A percentile compares a stretch with the other conserved stretches of the same genome.
These are phyloP conservation scores for Pedicia rivosa DNA, from an alignment of 2,888 invertebrate species.

Conservation along the genomic window DNA sequence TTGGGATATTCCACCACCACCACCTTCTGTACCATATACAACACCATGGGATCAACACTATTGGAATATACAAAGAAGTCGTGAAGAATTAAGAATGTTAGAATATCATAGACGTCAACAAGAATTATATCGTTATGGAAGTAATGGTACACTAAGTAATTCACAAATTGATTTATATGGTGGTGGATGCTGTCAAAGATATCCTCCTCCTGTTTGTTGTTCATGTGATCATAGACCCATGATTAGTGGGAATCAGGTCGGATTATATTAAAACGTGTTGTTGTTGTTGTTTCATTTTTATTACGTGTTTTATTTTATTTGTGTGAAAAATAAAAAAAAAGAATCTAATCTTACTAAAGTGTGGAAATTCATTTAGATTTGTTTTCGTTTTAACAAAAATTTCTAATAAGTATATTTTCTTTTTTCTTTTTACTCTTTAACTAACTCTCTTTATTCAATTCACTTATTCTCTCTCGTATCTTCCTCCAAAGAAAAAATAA, in stretches of 20 bases:
- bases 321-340: too few relatives aligned
- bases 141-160: slow-evolving; percentile 22
- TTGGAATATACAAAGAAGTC: slow-evolving; percentile 12
- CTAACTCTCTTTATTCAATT: too few relatives aligned
- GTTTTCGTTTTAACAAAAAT: too few relatives aligned
- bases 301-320: too few relatives aligned
- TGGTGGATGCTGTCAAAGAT: slow-evolving; percentile 12
- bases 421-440: too few relatives aligned
- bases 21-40: slow-evolving; percentile 7
- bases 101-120: slow-evolving; percentile 34
- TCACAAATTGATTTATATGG: slow-evolving; percentile 10
- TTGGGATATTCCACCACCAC: slow-evolving; percentile 14
- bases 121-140: slow-evolving; percentile 33
- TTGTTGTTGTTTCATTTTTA: too few relatives aligned
- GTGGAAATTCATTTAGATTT: too few relatives aligned
- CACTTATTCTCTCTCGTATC: too few relatives aligned
- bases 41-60: slow-evolving; percentile 9
- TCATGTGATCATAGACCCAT: slow-evolving; percentile 10
- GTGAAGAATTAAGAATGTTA: slow-evolving; percentile 13
- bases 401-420: too few relatives aligned
- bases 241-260: background rate
- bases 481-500: too few relatives aligned
- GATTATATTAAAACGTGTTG: too few relatives aligned
- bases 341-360: too few relatives aligned
- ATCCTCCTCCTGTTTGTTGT: slow-evolving; percentile 9